Conservation (phyloP, 2,113 vertebrate species). For the Lathamus discolor region DNA sequence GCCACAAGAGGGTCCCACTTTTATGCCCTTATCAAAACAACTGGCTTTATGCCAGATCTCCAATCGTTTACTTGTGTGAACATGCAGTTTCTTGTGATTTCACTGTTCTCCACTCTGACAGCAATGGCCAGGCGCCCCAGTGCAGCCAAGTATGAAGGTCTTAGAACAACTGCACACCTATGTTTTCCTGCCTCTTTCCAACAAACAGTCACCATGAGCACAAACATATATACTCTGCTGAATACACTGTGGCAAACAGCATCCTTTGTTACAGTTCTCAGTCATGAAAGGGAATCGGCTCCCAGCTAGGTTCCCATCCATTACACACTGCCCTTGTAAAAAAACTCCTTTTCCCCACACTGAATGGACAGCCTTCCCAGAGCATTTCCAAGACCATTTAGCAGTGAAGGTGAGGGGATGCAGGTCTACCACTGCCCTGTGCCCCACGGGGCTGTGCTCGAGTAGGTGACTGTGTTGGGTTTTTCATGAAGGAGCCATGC, state of each 20-base stretch:
- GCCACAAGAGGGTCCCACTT: background rate
- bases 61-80: background rate
- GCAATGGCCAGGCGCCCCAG: background rate
- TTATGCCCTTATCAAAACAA: background rate
- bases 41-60: background rate
- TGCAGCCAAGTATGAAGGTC: background rate
- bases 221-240: too few relatives aligned
- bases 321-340: background rate
- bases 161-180: background rate
- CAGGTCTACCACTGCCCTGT: background rate
- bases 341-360: background rate
- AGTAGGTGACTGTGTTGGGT: background rate
- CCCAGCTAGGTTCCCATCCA: background rate
- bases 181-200: background rate
- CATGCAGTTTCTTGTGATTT: background rate
- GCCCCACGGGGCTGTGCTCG: accelerated
- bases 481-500: accelerated
- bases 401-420: background rate
- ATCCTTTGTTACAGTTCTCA: background rate
- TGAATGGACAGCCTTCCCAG: background rate
- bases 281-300: background rate
- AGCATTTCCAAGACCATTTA: background rate
- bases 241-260: background rate
- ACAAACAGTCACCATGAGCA: background rate
- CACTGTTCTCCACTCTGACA: background rate